Evolutionary conservation across 2,888 invertebrate genomes (phyloP).

Genomic region (Hypolimnas misippus): DNA sequence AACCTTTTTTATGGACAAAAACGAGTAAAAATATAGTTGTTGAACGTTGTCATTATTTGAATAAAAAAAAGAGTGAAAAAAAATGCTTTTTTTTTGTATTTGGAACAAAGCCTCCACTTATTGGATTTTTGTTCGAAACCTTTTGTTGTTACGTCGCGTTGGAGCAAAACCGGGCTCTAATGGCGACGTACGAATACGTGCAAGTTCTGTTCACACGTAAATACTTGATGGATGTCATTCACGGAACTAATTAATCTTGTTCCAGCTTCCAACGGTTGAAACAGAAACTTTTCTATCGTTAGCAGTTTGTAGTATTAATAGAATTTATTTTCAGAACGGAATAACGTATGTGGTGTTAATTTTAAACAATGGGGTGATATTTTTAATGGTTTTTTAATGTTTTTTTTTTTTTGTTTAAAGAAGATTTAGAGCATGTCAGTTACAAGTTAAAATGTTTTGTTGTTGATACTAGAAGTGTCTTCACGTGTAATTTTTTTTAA

Average conservation of each 20-base stretch:
- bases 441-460: not conserved
- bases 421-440: not conserved
- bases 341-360: not conserved
- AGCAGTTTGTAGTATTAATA: conserved; percentile 38
- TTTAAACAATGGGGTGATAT: conserved; percentile 7
- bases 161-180: conserved; percentile 22
- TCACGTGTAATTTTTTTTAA: not conserved
- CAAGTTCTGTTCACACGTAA: conserved; percentile 34
- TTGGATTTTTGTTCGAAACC: conserved; percentile 14
- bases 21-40: too few relatives aligned
- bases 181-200: conserved; percentile 21
- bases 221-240: conserved; percentile 41
- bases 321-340: conserved; percentile 26
- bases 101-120: conserved; percentile 17
- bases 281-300: conserved; percentile 37
- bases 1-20: too few relatives aligned
- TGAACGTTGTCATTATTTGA: too few relatives aligned
- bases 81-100: conserved; percentile 4
- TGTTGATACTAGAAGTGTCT: not conserved
- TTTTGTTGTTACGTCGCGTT: conserved; percentile 12
- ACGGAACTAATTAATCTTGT: conserved; percentile 38
- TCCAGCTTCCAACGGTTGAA: conserved; percentile 27
- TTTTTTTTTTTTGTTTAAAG: not conserved
- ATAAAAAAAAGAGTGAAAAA: conserved; percentile 3
- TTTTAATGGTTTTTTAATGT: conserved; percentile 7